Conservation (phyloP, 2,888 invertebrate genomes). For the Kuschelorhynchus macadamiae region DNA sequence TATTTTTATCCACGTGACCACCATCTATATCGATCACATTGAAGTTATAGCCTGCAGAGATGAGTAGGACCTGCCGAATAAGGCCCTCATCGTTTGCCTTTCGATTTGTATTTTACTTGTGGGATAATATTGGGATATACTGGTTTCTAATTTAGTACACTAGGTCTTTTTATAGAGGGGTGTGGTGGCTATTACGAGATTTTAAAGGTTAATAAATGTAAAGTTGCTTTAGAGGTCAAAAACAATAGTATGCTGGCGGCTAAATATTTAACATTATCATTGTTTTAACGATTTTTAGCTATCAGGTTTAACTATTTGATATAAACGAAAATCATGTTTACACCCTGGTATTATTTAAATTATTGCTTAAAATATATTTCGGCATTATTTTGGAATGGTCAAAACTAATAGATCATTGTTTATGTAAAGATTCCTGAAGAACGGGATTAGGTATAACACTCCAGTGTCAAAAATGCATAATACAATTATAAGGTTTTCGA, state of each 20-base stretch:
- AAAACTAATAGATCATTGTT: too few species aligned
- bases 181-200: conserved; percentile 3
- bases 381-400: too few species aligned
- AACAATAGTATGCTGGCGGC: not conserved
- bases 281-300: not conserved
- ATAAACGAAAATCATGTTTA: too few species aligned
- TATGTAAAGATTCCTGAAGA: too few species aligned
- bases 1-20: conserved; percentile 48
- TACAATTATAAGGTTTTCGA: too few species aligned
- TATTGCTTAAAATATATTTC: too few species aligned
- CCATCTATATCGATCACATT: conserved; percentile 46
- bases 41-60: conserved; percentile 15
- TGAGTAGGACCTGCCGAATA: conserved; percentile 32
- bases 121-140: conserved; percentile 33
- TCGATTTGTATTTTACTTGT: conserved; percentile 21
- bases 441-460: too few species aligned
- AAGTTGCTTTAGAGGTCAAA: not conserved
- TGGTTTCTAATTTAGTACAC: conserved; percentile 11
- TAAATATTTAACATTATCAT: not conserved
- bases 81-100: conserved; percentile 40
- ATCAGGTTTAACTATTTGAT: too few species aligned
- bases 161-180: not conserved
- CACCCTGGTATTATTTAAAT: too few species aligned
- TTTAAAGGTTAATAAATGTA: not conserved
- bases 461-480: too few species aligned